These are phyloP conservation scores for Gopherus evgoodei DNA, from an alignment of 2,113 vertebrate genomes.

Conservation along the genomic window DNA sequence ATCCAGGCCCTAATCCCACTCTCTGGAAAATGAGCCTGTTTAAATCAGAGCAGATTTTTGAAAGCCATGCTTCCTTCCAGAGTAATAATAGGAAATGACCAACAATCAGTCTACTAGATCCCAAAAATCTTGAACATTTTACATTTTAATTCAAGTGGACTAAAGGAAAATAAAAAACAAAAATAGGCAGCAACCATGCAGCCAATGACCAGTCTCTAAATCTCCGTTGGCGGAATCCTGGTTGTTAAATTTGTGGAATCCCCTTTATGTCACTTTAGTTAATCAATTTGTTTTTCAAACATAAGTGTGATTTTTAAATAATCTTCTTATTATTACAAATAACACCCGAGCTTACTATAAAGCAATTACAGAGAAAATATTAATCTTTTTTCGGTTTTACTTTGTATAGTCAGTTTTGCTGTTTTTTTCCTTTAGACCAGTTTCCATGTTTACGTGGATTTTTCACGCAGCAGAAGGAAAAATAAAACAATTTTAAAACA, in stretches of 20 bases:
- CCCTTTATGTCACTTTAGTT: neutral
- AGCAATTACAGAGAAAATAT: neutral
- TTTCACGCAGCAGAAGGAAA: neutral
- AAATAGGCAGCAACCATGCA: neutral
- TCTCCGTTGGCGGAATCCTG: fast-evolving
- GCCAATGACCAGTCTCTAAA: neutral
- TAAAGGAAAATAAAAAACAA: neutral
- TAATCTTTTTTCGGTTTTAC: neutral
- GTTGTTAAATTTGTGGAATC: neutral
- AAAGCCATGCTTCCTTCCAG: conserved; percentile 20
- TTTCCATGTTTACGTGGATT: neutral
- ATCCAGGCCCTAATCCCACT: conserved; percentile 44
- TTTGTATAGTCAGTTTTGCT: neutral
- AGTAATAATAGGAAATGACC: neutral
- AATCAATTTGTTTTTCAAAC: neutral
- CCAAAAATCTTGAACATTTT: neutral
- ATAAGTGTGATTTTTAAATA: no score
- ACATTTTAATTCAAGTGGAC: neutral
- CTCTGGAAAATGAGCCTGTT: neutral
- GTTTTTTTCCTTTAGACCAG: neutral
- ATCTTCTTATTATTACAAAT: neutral
- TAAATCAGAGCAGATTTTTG: conserved; percentile 31
- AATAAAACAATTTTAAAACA: neutral
- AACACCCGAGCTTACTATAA: neutral
- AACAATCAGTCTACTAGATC: neutral